Base-by-base conservation (phyloP, 2,113 vertebrate species). In the Sminthopsis crassicaudata region DNA sequence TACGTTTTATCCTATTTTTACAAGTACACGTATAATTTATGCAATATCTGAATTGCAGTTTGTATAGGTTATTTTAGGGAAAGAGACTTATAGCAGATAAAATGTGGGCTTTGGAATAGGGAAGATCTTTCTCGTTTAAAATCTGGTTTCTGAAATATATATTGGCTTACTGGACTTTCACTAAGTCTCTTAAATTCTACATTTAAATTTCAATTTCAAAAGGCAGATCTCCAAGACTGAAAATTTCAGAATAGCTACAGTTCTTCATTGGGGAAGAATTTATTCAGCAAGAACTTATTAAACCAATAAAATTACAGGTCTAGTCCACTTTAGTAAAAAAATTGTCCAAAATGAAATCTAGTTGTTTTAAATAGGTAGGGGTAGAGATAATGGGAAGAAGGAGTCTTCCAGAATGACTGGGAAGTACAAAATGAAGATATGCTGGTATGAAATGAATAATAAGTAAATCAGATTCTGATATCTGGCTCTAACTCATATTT, bases 401-500 rank as follows among this genome's bases (percentile, higher is more conserved):
- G 1, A 76, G 4, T 30, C 16, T 76, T 76, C 36, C 16, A 51
- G 3, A 19, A 24, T 84, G 24, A 93, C 0, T 60, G 1, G 57
- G 51, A 90, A 89, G 10, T 6, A 90, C 30, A 96, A 76, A 48
- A 55, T 27, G n/a, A 89, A 92, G 92, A 67, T 11, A 22, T 91
- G n/a, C 25, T 57, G 9, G 55, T 57, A 9, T 60, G 27, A 12
- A 60, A 60, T 60, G 8, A 25, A 2, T 57, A 8, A 8, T 57
- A 60, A 60, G 11, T n/a, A 76, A n/a, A 12, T 14, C 60, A 76
- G 36, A n/a, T 76, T 76, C 60, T 16, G 3, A 16, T 67, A 67
- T 67, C 16, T 76, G 60, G 60, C 14, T n/a, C 60, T n/a, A 94
- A 95, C 54, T 91, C 93, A 94, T 90, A 57, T 94, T 46, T 95